Conservation (phyloP, 2,797 vertebrate genomes). For the Eulemur albifrons region DNA sequence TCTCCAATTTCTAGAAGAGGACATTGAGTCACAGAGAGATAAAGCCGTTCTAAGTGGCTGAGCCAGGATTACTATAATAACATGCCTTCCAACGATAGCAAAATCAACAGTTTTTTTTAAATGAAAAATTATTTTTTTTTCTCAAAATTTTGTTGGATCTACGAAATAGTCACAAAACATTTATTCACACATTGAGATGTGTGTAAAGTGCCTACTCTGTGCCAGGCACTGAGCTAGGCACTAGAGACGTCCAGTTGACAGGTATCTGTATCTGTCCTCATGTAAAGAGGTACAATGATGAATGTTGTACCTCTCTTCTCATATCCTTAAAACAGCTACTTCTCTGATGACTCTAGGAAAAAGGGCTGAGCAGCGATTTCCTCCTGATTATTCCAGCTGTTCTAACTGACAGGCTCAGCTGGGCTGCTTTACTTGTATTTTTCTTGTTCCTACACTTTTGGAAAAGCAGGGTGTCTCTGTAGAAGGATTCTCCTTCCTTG, state of each 20-base stretch:
- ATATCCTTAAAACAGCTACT: not conserved
- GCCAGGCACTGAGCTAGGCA: not conserved
- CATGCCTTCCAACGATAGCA: not conserved
- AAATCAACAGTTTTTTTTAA: not conserved
- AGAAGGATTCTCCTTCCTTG: not conserved
- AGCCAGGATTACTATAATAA: slow-evolving; percentile 6
- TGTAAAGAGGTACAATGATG: not conserved
- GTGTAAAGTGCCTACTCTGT: not conserved
- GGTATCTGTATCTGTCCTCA: not conserved
- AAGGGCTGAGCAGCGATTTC: not conserved
- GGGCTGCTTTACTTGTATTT: not conserved
- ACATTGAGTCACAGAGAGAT: slow-evolving; percentile 53
- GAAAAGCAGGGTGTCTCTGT: not conserved
- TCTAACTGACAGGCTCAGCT: not conserved
- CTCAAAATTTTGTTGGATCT: not conserved
- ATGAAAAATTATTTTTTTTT: not conserved
- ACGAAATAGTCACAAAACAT: not conserved
- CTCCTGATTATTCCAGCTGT: not conserved
- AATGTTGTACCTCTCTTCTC: not conserved
- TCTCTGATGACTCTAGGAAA: not conserved
- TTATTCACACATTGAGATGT: not conserved
- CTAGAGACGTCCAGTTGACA: not conserved
- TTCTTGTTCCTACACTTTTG: not conserved
- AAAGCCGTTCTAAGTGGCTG: not conserved
- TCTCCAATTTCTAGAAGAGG: slow-evolving; percentile 44